phyloP scores from a whole-genome alignment of 1,140 invertebrate genomes.

The Pachypsylla venusta region DNA sequence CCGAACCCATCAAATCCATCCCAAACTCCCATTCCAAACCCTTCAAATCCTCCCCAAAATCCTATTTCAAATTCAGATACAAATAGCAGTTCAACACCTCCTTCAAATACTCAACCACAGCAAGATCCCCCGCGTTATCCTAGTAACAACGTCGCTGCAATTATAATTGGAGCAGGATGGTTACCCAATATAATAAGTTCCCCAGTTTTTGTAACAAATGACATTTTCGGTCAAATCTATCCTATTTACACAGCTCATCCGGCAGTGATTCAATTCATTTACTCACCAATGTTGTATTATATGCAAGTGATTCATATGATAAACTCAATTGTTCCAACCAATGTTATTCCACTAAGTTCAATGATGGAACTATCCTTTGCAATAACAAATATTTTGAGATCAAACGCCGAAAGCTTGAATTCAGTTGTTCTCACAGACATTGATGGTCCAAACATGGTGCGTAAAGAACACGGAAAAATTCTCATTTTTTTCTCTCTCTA shows the following conservation, averaged over 20 bases:
- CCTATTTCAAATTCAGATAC: too few species aligned
- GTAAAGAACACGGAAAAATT: too few species aligned
- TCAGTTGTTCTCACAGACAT: background rate
- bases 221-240: background rate
- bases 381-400: background rate
- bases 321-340: background rate
- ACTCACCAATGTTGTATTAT: constrained; percentile 1
- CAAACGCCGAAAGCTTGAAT: background rate
- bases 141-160: too few species aligned
- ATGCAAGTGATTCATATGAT: background rate
- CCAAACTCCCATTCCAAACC: too few species aligned
- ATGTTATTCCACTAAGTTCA: background rate
- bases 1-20: too few species aligned
- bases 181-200: background rate
- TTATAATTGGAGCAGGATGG: background rate
- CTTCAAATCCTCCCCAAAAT: too few species aligned
- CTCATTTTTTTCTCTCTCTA: too few species aligned
- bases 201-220: background rate
- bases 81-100: too few species aligned
- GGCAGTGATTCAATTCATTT: background rate
- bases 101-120: too few species aligned
- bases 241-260: background rate
- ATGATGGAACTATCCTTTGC: background rate
- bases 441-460: background rate
- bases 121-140: too few species aligned